Base-by-base conservation (phyloP, 1,140 invertebrate species). In the Cydia fagiglandana region DNA sequence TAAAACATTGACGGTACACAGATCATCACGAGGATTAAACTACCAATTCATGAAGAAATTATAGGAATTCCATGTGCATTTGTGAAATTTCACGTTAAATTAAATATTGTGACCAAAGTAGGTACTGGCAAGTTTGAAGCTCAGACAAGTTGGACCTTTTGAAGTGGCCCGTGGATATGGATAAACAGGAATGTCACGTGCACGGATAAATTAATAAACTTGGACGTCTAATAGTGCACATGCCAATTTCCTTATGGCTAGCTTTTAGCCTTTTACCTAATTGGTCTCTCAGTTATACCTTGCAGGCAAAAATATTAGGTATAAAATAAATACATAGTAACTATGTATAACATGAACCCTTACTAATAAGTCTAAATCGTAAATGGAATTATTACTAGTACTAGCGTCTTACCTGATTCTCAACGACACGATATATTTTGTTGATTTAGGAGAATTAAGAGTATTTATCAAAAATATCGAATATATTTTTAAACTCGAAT, bases 151-250 rank as follows among this genome's bases (percentile, higher is more conserved):
- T 10, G 7, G 6, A 20, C 24, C 6, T 61, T 61, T 20, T 61
- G 17, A 61, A 61, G 56, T 61, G 56, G 5, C 56, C n/a, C 7
- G 56, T 61, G 56, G 17, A 61, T 61, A 50, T 50, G 50, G 50
- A 53, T 53, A 61, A 24, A 61, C 17, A 20, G 17, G 56, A 20
- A 17, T 61, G 56, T 61, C 56, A 61, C 56, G 56, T 61, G 56
- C 17, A 24, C n/a, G 56, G 56, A 9, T 61, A 20, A 61, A 61
- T 61, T 24, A 61, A 61, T 61, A 61, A 61, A 61, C 56, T 61
- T 20, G 15, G 56, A 20, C 17, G 15, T 61, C 56, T 61, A n/a
- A n/a, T n/a, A 17, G 56, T 20, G 4, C n/a, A 20, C 56, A 15
- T 53, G 50, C 56, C n/a, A 61, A 61, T 61, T 20, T 61, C 5